Conservation (phyloP, 2,113 vertebrate genomes). For the Elaphurus davidianus region DNA sequence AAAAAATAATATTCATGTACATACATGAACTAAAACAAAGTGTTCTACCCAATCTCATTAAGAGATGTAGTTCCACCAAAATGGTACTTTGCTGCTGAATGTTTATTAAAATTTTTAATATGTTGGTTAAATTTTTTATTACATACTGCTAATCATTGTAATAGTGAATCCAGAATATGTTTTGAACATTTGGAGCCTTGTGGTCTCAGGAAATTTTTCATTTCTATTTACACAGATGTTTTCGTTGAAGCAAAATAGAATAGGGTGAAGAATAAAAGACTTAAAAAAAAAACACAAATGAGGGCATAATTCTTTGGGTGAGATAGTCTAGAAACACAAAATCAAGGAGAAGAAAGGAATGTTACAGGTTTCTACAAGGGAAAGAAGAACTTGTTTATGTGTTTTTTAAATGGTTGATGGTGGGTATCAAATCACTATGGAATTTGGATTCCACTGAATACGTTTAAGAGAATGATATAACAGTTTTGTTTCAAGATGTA, state of each 20-base stretch:
- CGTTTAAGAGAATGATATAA: constrained; percentile 21
- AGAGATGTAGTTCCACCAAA: background rate
- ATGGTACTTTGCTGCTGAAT: background rate
- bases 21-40: background rate
- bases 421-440: background rate
- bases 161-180: background rate
- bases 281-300: background rate
- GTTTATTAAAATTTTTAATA: background rate
- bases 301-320: background rate
- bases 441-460: constrained; percentile 10
- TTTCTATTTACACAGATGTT: background rate
- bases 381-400: background rate
- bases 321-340: background rate
- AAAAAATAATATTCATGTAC: background rate
- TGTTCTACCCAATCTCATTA: background rate
- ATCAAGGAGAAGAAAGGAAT: background rate
- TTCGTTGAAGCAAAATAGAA: background rate
- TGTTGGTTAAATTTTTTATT: background rate
- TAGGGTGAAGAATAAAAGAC: background rate
- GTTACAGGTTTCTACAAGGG: background rate
- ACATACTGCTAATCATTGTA: background rate
- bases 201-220: background rate
- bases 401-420: background rate
- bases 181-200: background rate
- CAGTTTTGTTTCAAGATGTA: constrained; percentile 50